Evolutionary conservation across 2,888 invertebrate genomes (phyloP).

Genomic region (Leucozona laternaria): DNA sequence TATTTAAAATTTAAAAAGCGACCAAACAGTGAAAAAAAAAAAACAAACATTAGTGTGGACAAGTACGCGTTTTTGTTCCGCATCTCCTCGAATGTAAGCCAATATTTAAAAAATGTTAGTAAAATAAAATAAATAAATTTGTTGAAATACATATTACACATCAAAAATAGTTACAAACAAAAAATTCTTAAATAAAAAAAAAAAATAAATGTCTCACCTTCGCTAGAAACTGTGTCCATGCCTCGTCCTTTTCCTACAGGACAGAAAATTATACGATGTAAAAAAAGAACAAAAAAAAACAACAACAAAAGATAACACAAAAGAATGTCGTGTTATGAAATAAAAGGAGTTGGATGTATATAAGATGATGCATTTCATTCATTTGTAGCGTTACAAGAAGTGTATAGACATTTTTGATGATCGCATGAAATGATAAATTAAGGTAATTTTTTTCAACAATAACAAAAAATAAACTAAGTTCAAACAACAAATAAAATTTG

Average conservation of each 20-base stretch:
- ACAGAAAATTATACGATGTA: constrained; percentile 78
- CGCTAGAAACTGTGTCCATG: constrained; percentile 88
- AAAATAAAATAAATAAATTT: constrained; percentile 34
- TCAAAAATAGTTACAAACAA: constrained; percentile 35
- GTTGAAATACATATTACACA: constrained; percentile 28
- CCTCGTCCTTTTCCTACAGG: constrained; percentile 87
- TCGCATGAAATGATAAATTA: background rate
- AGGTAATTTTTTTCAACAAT: background rate
- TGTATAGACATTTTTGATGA: constrained; percentile 8
- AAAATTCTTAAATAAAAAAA: constrained; percentile 58
- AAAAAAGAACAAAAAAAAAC: constrained; percentile 74
- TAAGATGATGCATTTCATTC: constrained; percentile 3
- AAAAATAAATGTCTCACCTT: constrained; percentile 86
- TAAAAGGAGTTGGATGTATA: constrained; percentile 16
- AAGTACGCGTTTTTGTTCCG: background rate
- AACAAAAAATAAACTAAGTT: background rate
- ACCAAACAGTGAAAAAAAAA: background rate
- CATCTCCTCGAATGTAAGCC: background rate
- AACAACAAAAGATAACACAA: constrained; percentile 44
- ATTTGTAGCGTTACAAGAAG: background rate
- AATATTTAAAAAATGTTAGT: constrained; percentile 25
- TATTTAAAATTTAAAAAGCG: too few species aligned
- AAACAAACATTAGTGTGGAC: background rate
- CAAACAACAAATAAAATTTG: constrained; percentile 10
- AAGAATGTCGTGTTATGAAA: constrained; percentile 60